phyloP scores from a whole-genome alignment of 2,888 invertebrate species.

The Carcina quercana region DNA sequence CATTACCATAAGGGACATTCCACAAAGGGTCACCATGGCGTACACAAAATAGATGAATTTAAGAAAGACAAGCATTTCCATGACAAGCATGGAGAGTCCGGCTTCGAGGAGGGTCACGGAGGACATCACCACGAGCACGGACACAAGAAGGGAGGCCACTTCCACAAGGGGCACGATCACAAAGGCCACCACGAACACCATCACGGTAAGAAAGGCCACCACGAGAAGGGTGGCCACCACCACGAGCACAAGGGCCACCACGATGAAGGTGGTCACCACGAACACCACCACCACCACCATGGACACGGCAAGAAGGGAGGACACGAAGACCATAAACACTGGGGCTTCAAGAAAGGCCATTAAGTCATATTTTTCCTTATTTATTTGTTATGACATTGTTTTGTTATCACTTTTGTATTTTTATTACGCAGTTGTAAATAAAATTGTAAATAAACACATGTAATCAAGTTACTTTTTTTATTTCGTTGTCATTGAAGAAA shows the following conservation, averaged over 20 bases:
- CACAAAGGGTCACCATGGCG: conserved; percentile 88
- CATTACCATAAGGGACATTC: conserved; percentile 88
- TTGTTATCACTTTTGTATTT: conserved; percentile 8
- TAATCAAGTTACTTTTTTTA: background rate
- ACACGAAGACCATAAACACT: conserved; percentile 85
- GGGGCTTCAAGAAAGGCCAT: conserved; percentile 78
- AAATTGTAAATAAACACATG: too few species aligned
- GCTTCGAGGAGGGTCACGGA: conserved; percentile 85
- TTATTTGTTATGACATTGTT: conserved; percentile 1
- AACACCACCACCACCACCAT: conserved; percentile 83
- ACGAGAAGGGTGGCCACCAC: conserved; percentile 86
- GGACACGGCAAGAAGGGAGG: conserved; percentile 86
- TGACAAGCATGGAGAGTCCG: conserved; percentile 86
- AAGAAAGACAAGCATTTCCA: conserved; percentile 90
- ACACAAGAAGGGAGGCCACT: conserved; percentile 86
- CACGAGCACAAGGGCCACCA: conserved; percentile 87
- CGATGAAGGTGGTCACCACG: conserved; percentile 83
- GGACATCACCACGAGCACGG: conserved; percentile 84
- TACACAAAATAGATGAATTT: conserved; percentile 88
- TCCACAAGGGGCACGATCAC: conserved; percentile 86
- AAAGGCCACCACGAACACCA: conserved; percentile 84
- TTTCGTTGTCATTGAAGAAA: too few species aligned
- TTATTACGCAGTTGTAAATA: conserved; percentile 16
- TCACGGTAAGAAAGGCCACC: conserved; percentile 86
- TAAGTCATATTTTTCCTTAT: conserved; percentile 1